Evolutionary conservation across 2,888 invertebrate genomes (phyloP), one percentile per base, ranked within the genome.

Genomic region (Clivina fossor): DNA sequence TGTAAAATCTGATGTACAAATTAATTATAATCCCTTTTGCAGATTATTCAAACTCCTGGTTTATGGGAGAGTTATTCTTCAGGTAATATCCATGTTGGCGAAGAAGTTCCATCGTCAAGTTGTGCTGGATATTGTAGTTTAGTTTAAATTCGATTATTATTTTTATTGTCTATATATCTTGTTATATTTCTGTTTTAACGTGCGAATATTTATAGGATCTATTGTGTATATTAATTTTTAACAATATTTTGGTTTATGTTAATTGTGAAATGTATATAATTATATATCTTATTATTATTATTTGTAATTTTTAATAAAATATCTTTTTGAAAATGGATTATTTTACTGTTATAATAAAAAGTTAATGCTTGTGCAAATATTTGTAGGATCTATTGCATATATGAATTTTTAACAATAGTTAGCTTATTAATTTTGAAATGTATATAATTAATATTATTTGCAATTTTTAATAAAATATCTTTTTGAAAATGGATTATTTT

Each of bases 41-140:
- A 94, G 92, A 92, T 95, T 60, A 86, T 95, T 65, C 93, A 95
- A 77, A 95, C 94, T 0, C 95, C 95, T 16, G 92, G 91, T 9
- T 79, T 95, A 2, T 88, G 87, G 87, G 85, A 87, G 66, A 76
- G 79, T 0, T 80, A 67, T 60, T 51, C 59, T 28, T 53, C 62
- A 47, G 68, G 67, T 32, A 66, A 66, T 35, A 66, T 72, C 43
- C 69, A 69, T 43, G 61, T 71, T 55, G 63, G 67, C 20, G 69
- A 69, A 38, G 70, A 70, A 56, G 68, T 71, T 61, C 58, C 66
- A 15, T 33, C 62, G 26, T 66, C 68, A 19, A 65, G 66, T 49
- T 72, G 70, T 64, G 57, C 67, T 51, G 66, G 68, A 26, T 72
- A 72, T 61, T 73, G 73, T 58, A 68, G 62, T 62, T 62, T 72